Conservation (phyloP, 2,888 invertebrate species). For the Poecilobothrus nobilitatus region DNA sequence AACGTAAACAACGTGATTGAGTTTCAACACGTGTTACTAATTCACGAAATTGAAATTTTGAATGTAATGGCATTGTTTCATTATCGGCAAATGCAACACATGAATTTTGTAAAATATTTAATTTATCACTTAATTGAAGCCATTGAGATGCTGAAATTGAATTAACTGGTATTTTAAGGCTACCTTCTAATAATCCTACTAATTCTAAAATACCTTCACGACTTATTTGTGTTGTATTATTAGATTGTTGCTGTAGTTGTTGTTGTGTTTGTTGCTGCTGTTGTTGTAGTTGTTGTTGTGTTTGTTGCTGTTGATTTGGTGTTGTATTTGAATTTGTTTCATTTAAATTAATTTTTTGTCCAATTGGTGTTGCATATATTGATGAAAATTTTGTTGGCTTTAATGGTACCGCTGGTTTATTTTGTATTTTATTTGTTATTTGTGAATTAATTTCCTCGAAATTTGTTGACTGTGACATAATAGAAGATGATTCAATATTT, state of each 20-base stretch:
- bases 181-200: conserved; percentile 57
- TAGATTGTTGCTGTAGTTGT: conserved; percentile 33
- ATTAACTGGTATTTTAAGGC: conserved; percentile 49
- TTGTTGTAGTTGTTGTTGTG: conserved; percentile 45
- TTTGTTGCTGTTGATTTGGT: conserved; percentile 34
- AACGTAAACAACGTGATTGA: conserved; percentile 58
- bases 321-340: conserved; percentile 20
- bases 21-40: conserved; percentile 60
- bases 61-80: conserved; percentile 69
- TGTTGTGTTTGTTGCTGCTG: conserved; percentile 46
- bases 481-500: conserved; percentile 10
- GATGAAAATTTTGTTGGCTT: conserved; percentile 55
- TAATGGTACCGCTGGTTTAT: conserved; percentile 61
- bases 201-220: conserved; percentile 56
- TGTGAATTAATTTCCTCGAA: not conserved
- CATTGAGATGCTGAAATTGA: conserved; percentile 56
- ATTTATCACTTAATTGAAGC: conserved; percentile 70
- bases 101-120: conserved; percentile 70
- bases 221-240: conserved; percentile 46
- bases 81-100: conserved; percentile 78
- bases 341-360: conserved; percentile 30
- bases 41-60: conserved; percentile 79
- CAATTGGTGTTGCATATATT: conserved; percentile 68
- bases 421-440: conserved; percentile 32
- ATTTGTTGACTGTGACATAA: conserved; percentile 11